These are phyloP conservation scores for Maccullochella peelii DNA, from an alignment of 2,113 vertebrate genomes.

Conservation along the genomic window DNA sequence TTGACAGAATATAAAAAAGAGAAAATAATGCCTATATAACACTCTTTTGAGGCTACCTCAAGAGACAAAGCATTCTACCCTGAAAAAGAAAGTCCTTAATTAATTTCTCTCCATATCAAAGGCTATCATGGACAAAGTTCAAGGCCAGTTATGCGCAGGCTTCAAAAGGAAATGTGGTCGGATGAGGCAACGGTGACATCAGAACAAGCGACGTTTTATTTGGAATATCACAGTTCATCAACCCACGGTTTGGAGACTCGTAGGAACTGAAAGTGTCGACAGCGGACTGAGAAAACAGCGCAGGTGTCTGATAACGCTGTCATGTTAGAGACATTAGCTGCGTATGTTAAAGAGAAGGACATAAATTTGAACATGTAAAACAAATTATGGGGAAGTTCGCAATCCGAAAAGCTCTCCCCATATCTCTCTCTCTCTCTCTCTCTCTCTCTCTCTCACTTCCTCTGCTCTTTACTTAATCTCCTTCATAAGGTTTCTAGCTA, in stretches of 20 bases:
- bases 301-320: neutral
- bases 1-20: slow-evolving; percentile 7
- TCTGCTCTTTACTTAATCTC: slow-evolving; percentile 32
- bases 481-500: neutral
- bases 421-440: neutral
- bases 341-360: neutral
- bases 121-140: slow-evolving; percentile 62
- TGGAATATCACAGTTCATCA: slow-evolving; percentile 75
- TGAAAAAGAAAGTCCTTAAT: slow-evolving; percentile 29
- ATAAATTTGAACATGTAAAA: slow-evolving; percentile 28
- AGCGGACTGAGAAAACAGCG: slow-evolving; percentile 7
- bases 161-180: slow-evolving; percentile 71
- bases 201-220: slow-evolving; percentile 74
- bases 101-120: slow-evolving; percentile 68
- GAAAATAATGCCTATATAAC: slow-evolving; percentile 5
- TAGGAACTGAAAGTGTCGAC: slow-evolving; percentile 35
- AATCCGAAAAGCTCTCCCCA: neutral
- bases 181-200: slow-evolving; percentile 77
- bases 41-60: neutral
- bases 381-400: slow-evolving; percentile 25
- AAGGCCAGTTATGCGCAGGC: slow-evolving; percentile 48
- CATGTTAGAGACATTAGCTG: slow-evolving; percentile 47
- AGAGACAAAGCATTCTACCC: slow-evolving; percentile 29
- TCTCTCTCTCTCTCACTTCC: neutral
- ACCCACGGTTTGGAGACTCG: slow-evolving; percentile 17